A percentile compares a stretch with the other conserved stretches of the same genome.
Evolutionary conservation across 2,888 invertebrate genomes (phyloP).

Genomic region (Maniola hyperantus): DNA sequence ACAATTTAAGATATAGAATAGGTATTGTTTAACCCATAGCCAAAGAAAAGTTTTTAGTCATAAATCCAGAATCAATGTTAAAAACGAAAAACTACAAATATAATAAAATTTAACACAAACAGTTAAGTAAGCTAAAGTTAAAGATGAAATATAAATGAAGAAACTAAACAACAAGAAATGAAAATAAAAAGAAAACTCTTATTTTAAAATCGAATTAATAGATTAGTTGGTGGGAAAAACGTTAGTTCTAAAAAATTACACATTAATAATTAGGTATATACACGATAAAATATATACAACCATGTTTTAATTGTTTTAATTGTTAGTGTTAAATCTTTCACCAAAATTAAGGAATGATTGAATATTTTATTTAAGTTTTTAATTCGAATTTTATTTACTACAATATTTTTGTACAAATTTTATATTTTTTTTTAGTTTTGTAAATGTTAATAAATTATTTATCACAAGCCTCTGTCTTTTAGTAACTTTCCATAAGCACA

Average conservation of each 20-base stretch:
- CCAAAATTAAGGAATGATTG: no score
- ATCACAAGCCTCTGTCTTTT: background rate
- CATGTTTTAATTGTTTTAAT: no score
- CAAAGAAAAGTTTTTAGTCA: background rate
- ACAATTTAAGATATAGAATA: background rate
- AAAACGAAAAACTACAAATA: background rate
- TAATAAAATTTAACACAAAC: background rate
- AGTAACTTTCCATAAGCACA: background rate
- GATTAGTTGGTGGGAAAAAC: no score
- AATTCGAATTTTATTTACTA: background rate
- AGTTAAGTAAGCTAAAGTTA: background rate
- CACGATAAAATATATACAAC: background rate
- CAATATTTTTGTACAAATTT: background rate
- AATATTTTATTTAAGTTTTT: no score
- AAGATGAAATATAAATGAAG: background rate
- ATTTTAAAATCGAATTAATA: background rate
- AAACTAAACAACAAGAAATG: background rate
- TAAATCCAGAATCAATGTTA: background rate
- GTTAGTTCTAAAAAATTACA: no score
- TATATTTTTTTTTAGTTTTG: background rate
- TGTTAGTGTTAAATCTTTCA: no score
- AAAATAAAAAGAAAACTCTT: background rate
- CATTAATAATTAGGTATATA: background rate
- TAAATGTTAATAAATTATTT: background rate
- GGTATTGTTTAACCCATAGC: background rate